Conservation (phyloP, 2,797 vertebrate genomes). For the Betta splendens region DNA sequence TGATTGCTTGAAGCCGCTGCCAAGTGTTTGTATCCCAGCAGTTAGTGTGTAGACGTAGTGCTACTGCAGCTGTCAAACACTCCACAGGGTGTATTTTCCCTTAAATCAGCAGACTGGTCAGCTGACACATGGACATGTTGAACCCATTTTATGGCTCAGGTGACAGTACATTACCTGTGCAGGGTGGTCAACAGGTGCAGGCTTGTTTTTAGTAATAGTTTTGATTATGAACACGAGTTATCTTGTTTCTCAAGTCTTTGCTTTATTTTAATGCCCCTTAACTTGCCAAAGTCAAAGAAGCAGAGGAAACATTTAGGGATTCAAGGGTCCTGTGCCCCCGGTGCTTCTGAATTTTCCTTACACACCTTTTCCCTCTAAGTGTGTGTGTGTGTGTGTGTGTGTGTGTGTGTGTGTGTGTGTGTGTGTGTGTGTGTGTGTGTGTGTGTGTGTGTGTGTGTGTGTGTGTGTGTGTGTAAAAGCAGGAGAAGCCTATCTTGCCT, state of each 20-base stretch:
- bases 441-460: slow-evolving; percentile 42
- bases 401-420: slow-evolving; percentile 52
- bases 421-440: slow-evolving; percentile 41
- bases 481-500: slow-evolving; percentile 81
- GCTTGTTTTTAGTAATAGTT: no score
- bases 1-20: no score
- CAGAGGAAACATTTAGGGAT: slow-evolving; percentile 59
- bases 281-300: slow-evolving; percentile 78
- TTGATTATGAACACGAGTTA: no score
- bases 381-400: slow-evolving; percentile 38
- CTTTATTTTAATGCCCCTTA: slow-evolving; percentile 44
- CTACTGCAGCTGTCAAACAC: neutral
- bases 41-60: no score
- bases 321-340: slow-evolving; percentile 68
- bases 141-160: neutral
- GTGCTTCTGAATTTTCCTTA: slow-evolving; percentile 60
- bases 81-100: neutral
- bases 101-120: neutral
- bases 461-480: slow-evolving; percentile 59
- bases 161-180: neutral
- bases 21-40: no score
- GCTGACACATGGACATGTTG: slow-evolving; percentile 3
- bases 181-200: neutral
- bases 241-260: slow-evolving; percentile 26
- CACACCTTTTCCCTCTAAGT: slow-evolving; percentile 36